Base-by-base conservation (phyloP, 2,888 invertebrate genomes). In the Pemphredon lugubris region DNA sequence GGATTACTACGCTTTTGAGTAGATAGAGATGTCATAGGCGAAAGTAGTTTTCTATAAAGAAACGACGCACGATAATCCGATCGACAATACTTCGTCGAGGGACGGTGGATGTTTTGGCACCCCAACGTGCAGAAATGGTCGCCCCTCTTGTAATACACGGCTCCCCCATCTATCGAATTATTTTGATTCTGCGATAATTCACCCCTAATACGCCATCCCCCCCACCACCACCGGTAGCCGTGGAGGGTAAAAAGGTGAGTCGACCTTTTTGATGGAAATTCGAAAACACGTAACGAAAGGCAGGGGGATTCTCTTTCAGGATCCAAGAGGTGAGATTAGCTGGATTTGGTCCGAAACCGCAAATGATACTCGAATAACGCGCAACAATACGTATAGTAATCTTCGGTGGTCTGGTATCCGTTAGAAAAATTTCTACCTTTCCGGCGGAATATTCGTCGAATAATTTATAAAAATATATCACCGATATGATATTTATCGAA, bases 111-210 rank as follows among this genome's bases (percentile, higher is more conserved):
- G 80, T 83, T 85, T 85, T 83, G 79, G 82, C 79, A 75, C 83
- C 80, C 85, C 77, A 82, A 68, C 74, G 69, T 70, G 79, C 71
- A 72, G 78, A 77, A 73, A 74, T 68, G 73, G 79, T 77, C 79
- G 73, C 74, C 83, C 83, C 81, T 81, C 83, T 77, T 79, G 81
- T 81, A 83, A 80, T 78, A 76, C 80, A 69, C 80, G 79, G 77
- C 83, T 77, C 83, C n/a, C 86, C 84, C 71, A 83, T 79, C 83
- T 81, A 85, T 86, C 87, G 88, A 89, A 88, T 89, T 88, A 88
- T 89, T 89, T 87, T 88, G 86, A 89, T 88, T 89, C 86, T 83
- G 75, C 79, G 89, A 88, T 88, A 88, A 89, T 89, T 89, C 87
- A 83, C 83, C 86, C 85, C 84, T 86, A 86, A 88, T 84, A 82